Percentiles rank a stretch among this genome's conserved stretches.
These are phyloP conservation scores for Ephestia elutella DNA, from an alignment of 1,140 invertebrate genomes.

Conservation along the genomic window DNA sequence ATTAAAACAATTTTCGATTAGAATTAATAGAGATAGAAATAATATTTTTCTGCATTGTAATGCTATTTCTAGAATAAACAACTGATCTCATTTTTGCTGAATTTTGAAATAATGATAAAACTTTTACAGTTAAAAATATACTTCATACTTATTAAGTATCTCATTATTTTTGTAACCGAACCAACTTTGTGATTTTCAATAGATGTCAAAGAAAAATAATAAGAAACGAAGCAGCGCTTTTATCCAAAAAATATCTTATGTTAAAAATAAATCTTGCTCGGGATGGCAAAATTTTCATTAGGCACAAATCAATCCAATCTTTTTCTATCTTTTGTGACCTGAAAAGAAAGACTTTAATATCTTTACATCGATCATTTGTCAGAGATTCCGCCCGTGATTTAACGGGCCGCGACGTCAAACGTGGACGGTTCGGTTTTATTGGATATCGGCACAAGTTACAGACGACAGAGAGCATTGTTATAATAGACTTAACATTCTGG, in stretches of 20 bases:
- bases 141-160: too few relatives aligned
- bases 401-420: constrained; percentile 27
- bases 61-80: too few relatives aligned
- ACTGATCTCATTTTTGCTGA: too few relatives aligned
- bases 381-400: constrained; percentile 31
- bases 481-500: too few relatives aligned
- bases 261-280: background rate
- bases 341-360: constrained; percentile 2
- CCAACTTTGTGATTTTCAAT: too few relatives aligned
- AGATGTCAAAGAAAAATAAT: background rate
- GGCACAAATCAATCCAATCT: background rate
- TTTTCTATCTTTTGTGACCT: background rate
- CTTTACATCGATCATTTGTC: constrained; percentile 20
- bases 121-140: too few relatives aligned
- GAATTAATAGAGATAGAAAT: too few relatives aligned
- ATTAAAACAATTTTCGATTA: too few relatives aligned
- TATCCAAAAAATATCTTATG: background rate
- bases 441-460: background rate
- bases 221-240: background rate
- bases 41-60: too few relatives aligned
- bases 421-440: constrained; percentile 18
- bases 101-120: too few relatives aligned
- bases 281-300: background rate
- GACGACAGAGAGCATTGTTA: background rate
- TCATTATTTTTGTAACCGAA: too few relatives aligned